Base-by-base conservation (phyloP, 2,113 vertebrate species). In the Tapirus terrestris region DNA sequence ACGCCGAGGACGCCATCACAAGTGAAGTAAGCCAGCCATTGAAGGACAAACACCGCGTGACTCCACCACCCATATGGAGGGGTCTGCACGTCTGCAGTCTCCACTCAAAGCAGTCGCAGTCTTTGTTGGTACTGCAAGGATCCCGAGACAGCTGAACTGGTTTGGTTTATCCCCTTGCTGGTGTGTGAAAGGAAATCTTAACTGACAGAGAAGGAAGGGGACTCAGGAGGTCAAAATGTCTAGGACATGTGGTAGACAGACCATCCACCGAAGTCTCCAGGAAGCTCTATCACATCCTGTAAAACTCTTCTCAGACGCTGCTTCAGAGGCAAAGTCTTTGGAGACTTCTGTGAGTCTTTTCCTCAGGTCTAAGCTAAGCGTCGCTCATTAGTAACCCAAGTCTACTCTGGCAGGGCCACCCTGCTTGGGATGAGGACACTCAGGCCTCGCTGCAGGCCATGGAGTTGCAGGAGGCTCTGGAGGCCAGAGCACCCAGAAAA, bases 51-150 rank as follows among this genome's bases (percentile, higher is more conserved):
- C 1, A 29, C 31, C 8, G 36, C 10, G 5, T 1, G 10, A 45
- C 6, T 8, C n/a, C 43, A 39, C 39, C 39, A 18, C 12, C 6
- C 0, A 1, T 2, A 2, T 0, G 0, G 25, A 56, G 17, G 18
- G 4, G 21, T 13, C 60, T 76, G 36, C 9, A 5, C 33, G 48
- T 48, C 25, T 6, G 21, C 20, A 36, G 45, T 23, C 61, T 80
- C 33, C 31, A 33, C 33, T 75, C 11, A 31, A 23, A 61, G 43
- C 17, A 39, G 10, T 77, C 51, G 51, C 31, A 39, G 53, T 48
- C 79, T 31, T 39, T 11, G 14, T 7, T 18, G 80, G 43, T 16
- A 14, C 31, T 25, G 29, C 1, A 0, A 9, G 39, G 29, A 3
- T 65, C 45, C 21, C 23, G 56, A 31, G 56, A 36, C 60, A 53